These are phyloP conservation scores for Centropus bengalensis DNA, from an alignment of 2,113 vertebrate species.

Conservation along the genomic window DNA sequence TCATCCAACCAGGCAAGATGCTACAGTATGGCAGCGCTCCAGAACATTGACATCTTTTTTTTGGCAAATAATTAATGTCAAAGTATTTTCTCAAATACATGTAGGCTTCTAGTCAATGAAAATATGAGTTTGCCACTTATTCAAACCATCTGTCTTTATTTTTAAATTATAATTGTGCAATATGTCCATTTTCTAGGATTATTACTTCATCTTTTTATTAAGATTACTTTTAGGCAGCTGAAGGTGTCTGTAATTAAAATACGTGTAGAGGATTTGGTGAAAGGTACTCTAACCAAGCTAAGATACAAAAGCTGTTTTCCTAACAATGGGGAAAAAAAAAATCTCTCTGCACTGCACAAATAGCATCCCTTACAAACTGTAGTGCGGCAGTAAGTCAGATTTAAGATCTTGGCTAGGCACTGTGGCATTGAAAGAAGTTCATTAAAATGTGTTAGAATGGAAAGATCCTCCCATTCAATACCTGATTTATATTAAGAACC, in stretches of 20 bases:
- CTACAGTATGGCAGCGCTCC: constrained; percentile 9
- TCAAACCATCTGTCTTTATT: constrained; percentile 53
- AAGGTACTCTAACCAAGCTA: not conserved
- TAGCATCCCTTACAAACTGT: not conserved
- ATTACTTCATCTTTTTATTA: not conserved
- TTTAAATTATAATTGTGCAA: constrained; percentile 51
- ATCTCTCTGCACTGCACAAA: not conserved
- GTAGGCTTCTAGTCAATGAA: constrained; percentile 62
- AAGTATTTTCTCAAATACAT: constrained; percentile 62
- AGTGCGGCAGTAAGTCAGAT: not conserved
- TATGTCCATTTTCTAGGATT: constrained; percentile 36
- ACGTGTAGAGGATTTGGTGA: not conserved
- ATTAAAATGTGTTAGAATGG: constrained; percentile 20
- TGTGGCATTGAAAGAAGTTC: not conserved
- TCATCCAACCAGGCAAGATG: constrained; percentile 54
- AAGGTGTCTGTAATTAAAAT: not conserved
- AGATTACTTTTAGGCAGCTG: not conserved
- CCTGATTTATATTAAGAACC: constrained; percentile 12
- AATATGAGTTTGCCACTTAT: constrained; percentile 63
- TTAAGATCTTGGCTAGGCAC: not conserved
- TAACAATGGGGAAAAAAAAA: not conserved
- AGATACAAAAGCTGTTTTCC: not conserved
- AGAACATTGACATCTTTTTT: constrained; percentile 68
- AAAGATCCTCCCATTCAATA: not conserved
- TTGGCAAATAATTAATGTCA: constrained; percentile 66